Evolutionary conservation across 2,888 invertebrate species (phyloP), one percentile per base, ranked within the genome.

Genomic region (Asteroscopus sphinx): DNA sequence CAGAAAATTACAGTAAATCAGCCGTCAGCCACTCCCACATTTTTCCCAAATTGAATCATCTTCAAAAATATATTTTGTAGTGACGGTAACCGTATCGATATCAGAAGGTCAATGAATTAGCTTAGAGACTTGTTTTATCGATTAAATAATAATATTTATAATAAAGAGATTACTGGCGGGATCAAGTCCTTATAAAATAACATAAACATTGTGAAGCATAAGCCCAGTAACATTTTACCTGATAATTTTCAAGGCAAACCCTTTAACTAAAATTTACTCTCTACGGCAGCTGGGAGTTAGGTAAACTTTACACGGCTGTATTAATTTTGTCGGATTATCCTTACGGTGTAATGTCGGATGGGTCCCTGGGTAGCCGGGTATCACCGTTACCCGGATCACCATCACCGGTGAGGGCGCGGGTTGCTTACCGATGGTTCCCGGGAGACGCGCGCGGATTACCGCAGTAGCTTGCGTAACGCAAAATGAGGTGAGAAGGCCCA

Each of bases 321-420:
- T 61, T 61, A 42, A 68, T 61, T 46, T 26, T 40, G 12, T 25
- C 17, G 62, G 62, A 68, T 61, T 39, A 61, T 64, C 32, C 40
- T 60, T 12, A 33, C 36, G 64, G 45, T 28, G 37, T 37, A 37
- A 17, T 17, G 33, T 12, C 44, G 28, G 28, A 17, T 40, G 36
- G 44, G 33, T 41, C 36, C 62, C 1, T 8, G 12, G 41, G 32
- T 44, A 12, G n/a, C n/a, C 32, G 21, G 21, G 37, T n/a, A 21
- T 25, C 56, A 11, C 28, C 28, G 28, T 8, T 7, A 11, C 26
- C 46, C 35, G 30, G 17, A 32, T 57, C 41, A 11, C 36, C 16
- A 41, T 11, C 36, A 12, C 32, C 37, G 28, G 46, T 21, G 46
- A 16, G 13, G 32, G 17, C 40, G 15, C 16, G 52, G 37, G 49